Evolutionary conservation across 1,140 invertebrate genomes (phyloP).

Genomic region (Drosophila quadrilineata): DNA sequence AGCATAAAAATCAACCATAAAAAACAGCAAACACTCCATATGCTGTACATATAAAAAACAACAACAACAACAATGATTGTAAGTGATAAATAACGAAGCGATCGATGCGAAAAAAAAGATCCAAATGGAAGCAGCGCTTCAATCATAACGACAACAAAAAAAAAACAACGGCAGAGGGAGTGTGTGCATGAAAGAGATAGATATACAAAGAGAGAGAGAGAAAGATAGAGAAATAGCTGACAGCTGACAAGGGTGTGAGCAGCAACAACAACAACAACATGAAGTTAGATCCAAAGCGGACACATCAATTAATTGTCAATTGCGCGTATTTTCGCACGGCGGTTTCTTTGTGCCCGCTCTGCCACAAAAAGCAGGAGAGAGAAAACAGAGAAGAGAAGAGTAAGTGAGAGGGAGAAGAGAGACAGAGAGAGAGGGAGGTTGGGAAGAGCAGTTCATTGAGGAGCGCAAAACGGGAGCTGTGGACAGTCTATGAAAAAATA

Average conservation of each 20-base stretch:
- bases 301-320: constrained; percentile 80
- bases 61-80: constrained; percentile 63
- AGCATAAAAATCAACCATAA: constrained; percentile 58
- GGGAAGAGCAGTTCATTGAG: constrained; percentile 62
- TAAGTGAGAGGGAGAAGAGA: background rate
- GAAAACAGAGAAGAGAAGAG: constrained; percentile 26
- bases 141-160: constrained; percentile 45
- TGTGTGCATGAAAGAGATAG: no score
- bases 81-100: constrained; percentile 65
- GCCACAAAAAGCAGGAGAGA: constrained; percentile 8
- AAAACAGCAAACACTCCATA: constrained; percentile 28
- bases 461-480: constrained; percentile 7
- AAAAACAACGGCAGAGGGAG: no score
- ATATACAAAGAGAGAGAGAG: no score
- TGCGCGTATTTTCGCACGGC: constrained; percentile 78
- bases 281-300: constrained; percentile 52
- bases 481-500: constrained; percentile 67
- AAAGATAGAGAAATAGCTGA: constrained; percentile 57
- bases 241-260: constrained; percentile 78
- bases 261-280: constrained; percentile 29
- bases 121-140: constrained; percentile 42
- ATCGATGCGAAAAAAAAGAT: constrained; percentile 36
- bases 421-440: background rate
- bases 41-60: constrained; percentile 8
- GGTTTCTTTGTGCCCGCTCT: constrained; percentile 66